Percentiles rank a stretch among this genome's conserved stretches.
These are phyloP conservation scores for Pseudolycoriella hygida DNA, from an alignment of 2,888 invertebrate genomes.

Conservation along the genomic window DNA sequence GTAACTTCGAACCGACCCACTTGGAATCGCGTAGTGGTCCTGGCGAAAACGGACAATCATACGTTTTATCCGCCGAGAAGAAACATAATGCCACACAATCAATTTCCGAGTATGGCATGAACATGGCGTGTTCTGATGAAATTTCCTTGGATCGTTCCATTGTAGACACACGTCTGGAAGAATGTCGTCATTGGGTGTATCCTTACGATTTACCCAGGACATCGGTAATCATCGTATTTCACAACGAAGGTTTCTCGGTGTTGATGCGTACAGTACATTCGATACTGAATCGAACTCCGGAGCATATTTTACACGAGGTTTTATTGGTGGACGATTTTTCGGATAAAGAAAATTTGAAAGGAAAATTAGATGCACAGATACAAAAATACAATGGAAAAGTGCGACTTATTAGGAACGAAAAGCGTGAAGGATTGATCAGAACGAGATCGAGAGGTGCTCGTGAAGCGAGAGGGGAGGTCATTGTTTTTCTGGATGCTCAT, in stretches of 20 bases:
- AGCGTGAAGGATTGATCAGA: slow-evolving; percentile 85
- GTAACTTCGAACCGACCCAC: slow-evolving; percentile 74
- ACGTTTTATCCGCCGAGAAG: slow-evolving; percentile 56
- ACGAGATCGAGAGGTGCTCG: slow-evolving; percentile 82
- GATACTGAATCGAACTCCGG: slow-evolving; percentile 70
- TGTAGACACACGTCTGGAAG: slow-evolving; percentile 75
- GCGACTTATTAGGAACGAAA: slow-evolving; percentile 66
- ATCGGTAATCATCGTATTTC: slow-evolving; percentile 87
- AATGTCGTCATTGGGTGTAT: slow-evolving; percentile 94
- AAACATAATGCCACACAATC: slow-evolving; percentile 74
- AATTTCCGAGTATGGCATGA: slow-evolving; percentile 93
- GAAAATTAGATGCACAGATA: slow-evolving; percentile 71
- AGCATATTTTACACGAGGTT: slow-evolving; percentile 64
- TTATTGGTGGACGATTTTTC: slow-evolving; percentile 79
- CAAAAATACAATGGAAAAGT: slow-evolving; percentile 76
- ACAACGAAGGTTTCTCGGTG: slow-evolving; percentile 84
- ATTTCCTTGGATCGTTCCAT: slow-evolving; percentile 83
- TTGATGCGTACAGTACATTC: slow-evolving; percentile 83
- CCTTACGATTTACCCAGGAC: slow-evolving; percentile 74
- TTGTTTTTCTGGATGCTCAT: slow-evolving; percentile 94
- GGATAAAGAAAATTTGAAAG: slow-evolving; percentile 73
- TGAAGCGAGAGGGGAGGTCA: slow-evolving; percentile 85
- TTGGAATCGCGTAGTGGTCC: slow-evolving; percentile 46
- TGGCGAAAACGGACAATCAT: slow-evolving; percentile 56
- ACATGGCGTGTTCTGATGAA: slow-evolving; percentile 90